Conservation (phyloP, 2,797 vertebrate genomes). For the Petrocephalus sullivani region DNA sequence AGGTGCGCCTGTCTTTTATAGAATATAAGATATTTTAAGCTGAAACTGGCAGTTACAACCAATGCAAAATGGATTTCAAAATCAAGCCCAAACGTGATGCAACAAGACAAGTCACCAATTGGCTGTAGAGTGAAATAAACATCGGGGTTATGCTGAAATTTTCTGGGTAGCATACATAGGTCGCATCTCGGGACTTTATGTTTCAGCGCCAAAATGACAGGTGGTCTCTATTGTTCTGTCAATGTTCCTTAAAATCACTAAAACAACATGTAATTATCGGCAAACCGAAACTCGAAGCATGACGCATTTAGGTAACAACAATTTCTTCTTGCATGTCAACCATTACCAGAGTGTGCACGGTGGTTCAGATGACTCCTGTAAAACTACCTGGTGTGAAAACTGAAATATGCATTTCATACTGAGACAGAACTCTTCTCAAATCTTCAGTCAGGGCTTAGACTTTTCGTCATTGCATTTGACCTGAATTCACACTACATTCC, state of each 20-base stretch:
- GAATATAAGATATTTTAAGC: background rate
- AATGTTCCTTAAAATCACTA: conserved; percentile 6
- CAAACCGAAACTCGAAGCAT: background rate
- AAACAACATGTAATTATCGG: conserved; percentile 5
- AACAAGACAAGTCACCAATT: background rate
- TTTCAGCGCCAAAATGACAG: conserved; percentile 1
- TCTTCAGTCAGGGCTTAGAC: background rate
- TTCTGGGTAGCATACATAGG: conserved; percentile 10
- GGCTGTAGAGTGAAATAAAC: background rate
- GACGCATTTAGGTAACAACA: background rate
- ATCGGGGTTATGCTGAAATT: background rate
- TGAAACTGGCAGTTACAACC: background rate
- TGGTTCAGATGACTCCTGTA: background rate
- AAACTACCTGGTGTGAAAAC: background rate
- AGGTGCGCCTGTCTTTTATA: background rate
- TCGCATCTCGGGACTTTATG: conserved; percentile 18
- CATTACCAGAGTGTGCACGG: background rate
- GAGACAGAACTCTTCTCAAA: background rate
- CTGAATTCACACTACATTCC: background rate
- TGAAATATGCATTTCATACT: background rate
- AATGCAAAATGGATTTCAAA: background rate
- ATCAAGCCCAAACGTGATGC: background rate
- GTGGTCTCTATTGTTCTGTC: background rate
- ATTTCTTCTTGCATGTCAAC: background rate
- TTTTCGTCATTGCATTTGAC: background rate